Percentiles rank a stretch among this genome's conserved stretches.
Evolutionary conservation across 2,888 invertebrate genomes (phyloP).

Genomic region (Drosophila antonietae): DNA sequence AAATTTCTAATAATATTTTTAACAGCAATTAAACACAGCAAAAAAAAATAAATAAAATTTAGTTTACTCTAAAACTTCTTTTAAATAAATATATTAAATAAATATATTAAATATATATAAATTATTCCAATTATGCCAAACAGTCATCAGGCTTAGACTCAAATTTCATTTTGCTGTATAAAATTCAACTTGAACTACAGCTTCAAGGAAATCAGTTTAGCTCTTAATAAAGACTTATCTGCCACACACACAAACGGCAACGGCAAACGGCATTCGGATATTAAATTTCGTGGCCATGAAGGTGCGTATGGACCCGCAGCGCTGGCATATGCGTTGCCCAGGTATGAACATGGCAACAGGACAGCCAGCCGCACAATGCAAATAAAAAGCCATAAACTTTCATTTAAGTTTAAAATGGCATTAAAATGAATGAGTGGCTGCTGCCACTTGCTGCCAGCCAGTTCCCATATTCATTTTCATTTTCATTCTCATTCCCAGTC

Average conservation of each 20-base stretch:
- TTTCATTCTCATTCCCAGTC: conserved; percentile 1
- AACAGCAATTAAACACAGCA: too few relatives aligned
- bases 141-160: too few relatives aligned
- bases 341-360: conserved; percentile 32
- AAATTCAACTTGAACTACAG: background rate
- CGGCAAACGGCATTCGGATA: conserved; percentile 43
- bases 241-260: background rate
- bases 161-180: too few relatives aligned
- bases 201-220: conserved; percentile 2
- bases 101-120: too few relatives aligned
- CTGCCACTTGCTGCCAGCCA: conserved; percentile 31
- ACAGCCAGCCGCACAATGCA: conserved; percentile 54
- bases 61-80: too few relatives aligned
- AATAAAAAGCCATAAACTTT: conserved; percentile 81
- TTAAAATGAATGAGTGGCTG: conserved; percentile 82
- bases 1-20: too few relatives aligned
- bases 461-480: conserved; percentile 18
- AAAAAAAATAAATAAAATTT: too few relatives aligned
- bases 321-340: conserved; percentile 7
- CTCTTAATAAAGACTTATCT: conserved; percentile 44
- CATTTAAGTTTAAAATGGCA: conserved; percentile 83
- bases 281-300: conserved; percentile 24
- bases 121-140: too few relatives aligned
- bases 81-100: too few relatives aligned
- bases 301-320: conserved; percentile 6